Percentiles rank a stretch among this genome's conserved stretches.
phyloP scores from a whole-genome alignment of 2,888 invertebrate genomes.

The Sclerodermus sp. region DNA sequence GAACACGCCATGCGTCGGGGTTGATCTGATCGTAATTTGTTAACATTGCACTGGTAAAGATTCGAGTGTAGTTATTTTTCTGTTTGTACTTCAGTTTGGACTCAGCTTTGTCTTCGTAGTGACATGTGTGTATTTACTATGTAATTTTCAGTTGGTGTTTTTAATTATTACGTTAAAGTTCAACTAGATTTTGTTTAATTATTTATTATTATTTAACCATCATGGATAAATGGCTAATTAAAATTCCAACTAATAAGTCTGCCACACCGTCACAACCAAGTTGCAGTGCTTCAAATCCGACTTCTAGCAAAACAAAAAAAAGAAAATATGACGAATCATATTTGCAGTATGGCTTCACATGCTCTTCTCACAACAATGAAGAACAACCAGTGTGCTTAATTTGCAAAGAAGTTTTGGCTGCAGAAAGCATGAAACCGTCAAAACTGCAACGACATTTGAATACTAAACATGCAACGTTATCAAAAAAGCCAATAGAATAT shows the following conservation, averaged over 20 bases:
- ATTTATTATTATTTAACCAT: neutral
- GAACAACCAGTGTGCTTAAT: constrained; percentile 27
- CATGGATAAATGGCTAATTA: constrained; percentile 1
- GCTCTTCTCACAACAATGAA: constrained; percentile 20
- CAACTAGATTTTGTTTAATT: neutral
- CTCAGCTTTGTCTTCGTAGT: neutral
- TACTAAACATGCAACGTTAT: constrained; percentile 3
- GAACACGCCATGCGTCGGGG: neutral
- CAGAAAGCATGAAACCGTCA: constrained; percentile 30
- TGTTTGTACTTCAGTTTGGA: neutral
- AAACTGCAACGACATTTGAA: constrained; percentile 24
- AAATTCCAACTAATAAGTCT: neutral
- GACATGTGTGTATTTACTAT: neutral
- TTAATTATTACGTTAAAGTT: neutral
- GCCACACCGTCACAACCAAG: neutral
- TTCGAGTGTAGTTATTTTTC: neutral
- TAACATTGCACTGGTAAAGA: neutral
- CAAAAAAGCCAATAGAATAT: constrained; percentile 7
- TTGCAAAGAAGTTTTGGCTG: constrained; percentile 26
- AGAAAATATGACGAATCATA: constrained; percentile 6
- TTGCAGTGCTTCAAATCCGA: neutral
- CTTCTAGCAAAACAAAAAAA: neutral
- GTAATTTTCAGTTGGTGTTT: neutral
- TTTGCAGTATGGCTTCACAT: constrained; percentile 29
- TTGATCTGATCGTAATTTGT: neutral